Evolutionary conservation across 92 coral and sea anemone genomes (phyloP).

Genomic region (Nematostella vectensis): DNA sequence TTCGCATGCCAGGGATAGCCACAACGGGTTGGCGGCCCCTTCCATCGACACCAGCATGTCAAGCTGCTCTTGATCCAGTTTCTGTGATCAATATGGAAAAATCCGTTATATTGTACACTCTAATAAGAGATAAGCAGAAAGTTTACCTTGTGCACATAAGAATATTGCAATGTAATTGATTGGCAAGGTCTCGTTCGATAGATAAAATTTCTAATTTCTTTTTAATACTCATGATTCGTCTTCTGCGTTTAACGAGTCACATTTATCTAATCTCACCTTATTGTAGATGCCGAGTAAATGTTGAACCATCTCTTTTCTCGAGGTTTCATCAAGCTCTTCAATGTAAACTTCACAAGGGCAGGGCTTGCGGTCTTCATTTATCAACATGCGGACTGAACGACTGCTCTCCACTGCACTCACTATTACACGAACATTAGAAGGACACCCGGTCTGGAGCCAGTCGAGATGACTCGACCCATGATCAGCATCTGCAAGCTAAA

Average conservation of each 20-base stretch:
- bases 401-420: slow-evolving; percentile 52
- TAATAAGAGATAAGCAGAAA: no score
- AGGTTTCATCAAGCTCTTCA: slow-evolving; percentile 34
- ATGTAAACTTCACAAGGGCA: slow-evolving; percentile 33
- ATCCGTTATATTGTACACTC: no score
- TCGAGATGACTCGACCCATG: slow-evolving; percentile 24
- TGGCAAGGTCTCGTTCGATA: no score
- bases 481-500: slow-evolving; percentile 50
- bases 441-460: slow-evolving; percentile 49
- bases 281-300: slow-evolving; percentile 57
- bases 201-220: no score
- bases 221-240: no score
- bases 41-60: slow-evolving; percentile 26
- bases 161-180: no score
- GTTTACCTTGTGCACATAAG: no score
- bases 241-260: no score
- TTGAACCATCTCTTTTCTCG: slow-evolving; percentile 49
- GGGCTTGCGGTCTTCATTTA: slow-evolving; percentile 8
- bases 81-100: no score
- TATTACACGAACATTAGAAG: slow-evolving; percentile 47
- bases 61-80: slow-evolving; percentile 66
- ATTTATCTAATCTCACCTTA: no score
- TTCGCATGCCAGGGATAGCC: slow-evolving; percentile 65
- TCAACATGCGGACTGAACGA: slow-evolving; percentile 38
- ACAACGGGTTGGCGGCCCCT: slow-evolving; percentile 59